Conservation (phyloP, 2,797 vertebrate species). For the Esox masquinongy region DNA sequence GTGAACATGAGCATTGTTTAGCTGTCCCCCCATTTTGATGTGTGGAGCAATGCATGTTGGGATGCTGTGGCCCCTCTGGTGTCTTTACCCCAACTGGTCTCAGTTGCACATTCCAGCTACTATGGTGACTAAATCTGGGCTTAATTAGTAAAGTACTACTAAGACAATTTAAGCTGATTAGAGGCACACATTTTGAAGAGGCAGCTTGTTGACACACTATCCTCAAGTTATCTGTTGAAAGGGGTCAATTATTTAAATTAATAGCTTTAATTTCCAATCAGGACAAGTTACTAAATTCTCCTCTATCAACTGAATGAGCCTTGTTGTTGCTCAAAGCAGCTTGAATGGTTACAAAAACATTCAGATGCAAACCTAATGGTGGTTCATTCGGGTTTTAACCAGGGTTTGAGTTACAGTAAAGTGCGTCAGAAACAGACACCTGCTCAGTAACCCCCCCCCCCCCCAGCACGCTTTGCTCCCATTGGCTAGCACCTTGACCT, state of each 20-base stretch:
- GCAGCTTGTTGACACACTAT: neutral
- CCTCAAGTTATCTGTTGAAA: neutral
- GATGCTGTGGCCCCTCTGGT: neutral
- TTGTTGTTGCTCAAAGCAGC: neutral
- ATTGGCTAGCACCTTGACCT: slow-evolving; percentile 23
- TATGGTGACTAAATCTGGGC: neutral
- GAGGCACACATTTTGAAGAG: neutral
- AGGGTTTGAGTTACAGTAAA: slow-evolving; percentile 11
- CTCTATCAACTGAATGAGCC: neutral
- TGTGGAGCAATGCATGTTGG: neutral
- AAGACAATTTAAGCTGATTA: neutral
- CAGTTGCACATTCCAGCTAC: neutral
- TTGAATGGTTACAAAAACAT: neutral
- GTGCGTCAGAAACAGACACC: slow-evolving; percentile 5
- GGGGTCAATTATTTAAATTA: neutral
- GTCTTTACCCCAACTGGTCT: neutral
- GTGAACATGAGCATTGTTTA: slow-evolving; percentile 5
- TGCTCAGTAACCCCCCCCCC: neutral
- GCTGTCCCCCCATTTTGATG: neutral
- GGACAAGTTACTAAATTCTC: neutral
- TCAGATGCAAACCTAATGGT: neutral
- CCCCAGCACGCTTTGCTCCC: neutral
- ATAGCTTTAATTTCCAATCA: neutral
- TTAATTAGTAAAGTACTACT: neutral
- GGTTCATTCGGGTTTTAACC: neutral